Evolutionary conservation across 2,888 invertebrate genomes (phyloP).

Genomic region (Heterodera filipjevi): DNA sequence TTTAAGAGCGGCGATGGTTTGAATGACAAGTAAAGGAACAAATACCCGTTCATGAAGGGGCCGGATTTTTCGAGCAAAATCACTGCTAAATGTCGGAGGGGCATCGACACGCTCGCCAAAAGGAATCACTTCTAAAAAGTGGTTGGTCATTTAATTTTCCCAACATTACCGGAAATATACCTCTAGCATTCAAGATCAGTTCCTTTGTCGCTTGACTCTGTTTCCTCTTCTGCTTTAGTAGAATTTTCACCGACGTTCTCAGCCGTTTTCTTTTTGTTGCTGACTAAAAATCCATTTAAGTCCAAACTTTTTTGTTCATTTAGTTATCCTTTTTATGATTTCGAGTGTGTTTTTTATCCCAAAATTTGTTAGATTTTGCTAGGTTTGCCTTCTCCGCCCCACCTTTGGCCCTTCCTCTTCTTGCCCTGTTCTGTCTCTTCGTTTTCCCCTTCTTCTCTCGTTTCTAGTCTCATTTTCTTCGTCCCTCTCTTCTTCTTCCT

Average conservation of each 20-base stretch:
- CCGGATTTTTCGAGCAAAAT: background rate
- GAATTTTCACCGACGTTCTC: conserved; percentile 32
- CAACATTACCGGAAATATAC: conserved; percentile 32
- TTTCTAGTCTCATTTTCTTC: background rate
- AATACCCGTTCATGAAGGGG: background rate
- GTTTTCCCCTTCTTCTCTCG: conserved; percentile 33
- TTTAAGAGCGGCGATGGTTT: too few relatives aligned
- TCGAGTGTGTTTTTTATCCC: too few relatives aligned
- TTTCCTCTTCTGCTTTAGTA: conserved; percentile 31
- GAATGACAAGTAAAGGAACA: background rate
- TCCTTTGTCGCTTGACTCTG: conserved; percentile 36
- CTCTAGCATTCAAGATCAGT: conserved; percentile 48
- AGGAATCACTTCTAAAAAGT: conserved; percentile 51
- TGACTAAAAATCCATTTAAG: background rate
- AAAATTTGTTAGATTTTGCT: too few relatives aligned
- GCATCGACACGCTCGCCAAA: conserved; percentile 59
- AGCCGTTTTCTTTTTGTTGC: conserved; percentile 17
- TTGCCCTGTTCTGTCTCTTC: conserved; percentile 44
- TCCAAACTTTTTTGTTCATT: too few relatives aligned
- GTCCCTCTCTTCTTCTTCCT: conserved; percentile 25
- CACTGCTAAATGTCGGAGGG: conserved; percentile 51
- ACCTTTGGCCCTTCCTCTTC: background rate
- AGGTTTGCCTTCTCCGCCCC: background rate
- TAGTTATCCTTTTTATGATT: too few relatives aligned
- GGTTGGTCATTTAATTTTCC: background rate